Evolutionary conservation across 2,113 vertebrate genomes (phyloP), one percentile per base, ranked within the genome.

Genomic region (Entomyzon cyanotis): DNA sequence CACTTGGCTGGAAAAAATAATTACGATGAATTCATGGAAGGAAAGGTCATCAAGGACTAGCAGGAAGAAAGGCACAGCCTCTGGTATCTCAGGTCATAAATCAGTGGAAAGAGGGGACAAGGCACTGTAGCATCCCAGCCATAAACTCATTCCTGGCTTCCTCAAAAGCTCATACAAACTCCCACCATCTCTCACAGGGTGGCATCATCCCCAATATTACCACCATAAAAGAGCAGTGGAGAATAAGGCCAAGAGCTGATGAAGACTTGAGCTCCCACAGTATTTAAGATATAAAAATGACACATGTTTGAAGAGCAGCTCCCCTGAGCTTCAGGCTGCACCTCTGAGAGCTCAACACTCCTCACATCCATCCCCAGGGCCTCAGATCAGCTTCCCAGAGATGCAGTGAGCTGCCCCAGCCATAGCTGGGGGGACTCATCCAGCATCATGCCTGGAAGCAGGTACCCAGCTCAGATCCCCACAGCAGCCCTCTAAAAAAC

Each of bases 1-100:
- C 78, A 86, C 27, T 86, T 50, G 50, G 90, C 85, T 88, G 68
- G 94, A 83, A 90, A 90, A 96, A 65, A 13, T 19, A 44, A 30
- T 70, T 22, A 44, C 0, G 3, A 79, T 85, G 62, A 92, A 92
- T 94, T 94, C 55, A 39, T 49, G 85, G 94, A 90, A 96, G 90
- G 79, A 58, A 94, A 91, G 67, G 58, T 69, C 75, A 90, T 62
- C 53, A 69, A 24, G 46, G 28, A 24, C 67, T 62, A 44, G 31
- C 28, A 58, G 37, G 46, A 88, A 81, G 75, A 90, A 88, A 83
- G 67, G 28, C 83, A 58, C 0, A 6, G 42, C 50, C 79, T 77
- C 71, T 60, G 49, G 5, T 56, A 80, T 64, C 85, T 80, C 17
- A 33, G 56, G 28, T 3, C 1, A 0, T 44, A 92, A 74, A 87